These are phyloP conservation scores for Heterocephalus glaber DNA, from an alignment of 2,113 vertebrate genomes.

Conservation along the genomic window DNA sequence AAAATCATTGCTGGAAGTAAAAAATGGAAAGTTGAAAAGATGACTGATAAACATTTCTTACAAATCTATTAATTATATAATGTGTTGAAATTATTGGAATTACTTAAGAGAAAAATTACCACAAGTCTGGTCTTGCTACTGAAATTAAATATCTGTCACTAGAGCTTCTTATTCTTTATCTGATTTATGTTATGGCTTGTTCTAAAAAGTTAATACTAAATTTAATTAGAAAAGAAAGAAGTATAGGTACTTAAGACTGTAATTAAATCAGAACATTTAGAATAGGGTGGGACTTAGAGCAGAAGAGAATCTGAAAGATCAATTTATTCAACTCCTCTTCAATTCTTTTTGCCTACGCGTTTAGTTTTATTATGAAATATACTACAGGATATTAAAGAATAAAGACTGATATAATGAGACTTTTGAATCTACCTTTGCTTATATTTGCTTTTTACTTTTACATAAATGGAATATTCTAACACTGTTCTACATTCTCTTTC, in stretches of 20 bases:
- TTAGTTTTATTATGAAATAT: conserved; percentile 58
- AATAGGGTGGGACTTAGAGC: conserved; percentile 35
- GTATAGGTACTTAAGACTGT: conserved; percentile 52
- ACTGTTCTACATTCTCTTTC: background rate
- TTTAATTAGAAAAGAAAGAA: conserved; percentile 72
- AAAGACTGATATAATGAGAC: background rate
- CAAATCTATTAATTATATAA: conserved; percentile 47
- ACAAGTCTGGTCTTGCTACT: background rate
- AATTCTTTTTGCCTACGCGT: background rate
- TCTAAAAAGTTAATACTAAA: conserved; percentile 70
- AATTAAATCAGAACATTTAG: conserved; percentile 60
- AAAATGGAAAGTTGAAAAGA: conserved; percentile 31
- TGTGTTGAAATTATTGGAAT: conserved; percentile 24
- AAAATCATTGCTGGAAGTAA: background rate
- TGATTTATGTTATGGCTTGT: conserved; percentile 70
- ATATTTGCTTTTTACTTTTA: conserved; percentile 50
- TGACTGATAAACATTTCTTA: conserved; percentile 37
- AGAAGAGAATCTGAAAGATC: conserved; percentile 43
- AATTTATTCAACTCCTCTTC: conserved; percentile 3
- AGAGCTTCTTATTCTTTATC: conserved; percentile 52
- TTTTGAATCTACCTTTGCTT: background rate
- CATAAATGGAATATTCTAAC: background rate
- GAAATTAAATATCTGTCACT: conserved; percentile 50
- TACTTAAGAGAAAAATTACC: conserved; percentile 58
- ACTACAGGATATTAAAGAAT: background rate